These are phyloP conservation scores for Plebejus melissa DNA, from an alignment of 2,888 invertebrate genomes.

Conservation along the genomic window DNA sequence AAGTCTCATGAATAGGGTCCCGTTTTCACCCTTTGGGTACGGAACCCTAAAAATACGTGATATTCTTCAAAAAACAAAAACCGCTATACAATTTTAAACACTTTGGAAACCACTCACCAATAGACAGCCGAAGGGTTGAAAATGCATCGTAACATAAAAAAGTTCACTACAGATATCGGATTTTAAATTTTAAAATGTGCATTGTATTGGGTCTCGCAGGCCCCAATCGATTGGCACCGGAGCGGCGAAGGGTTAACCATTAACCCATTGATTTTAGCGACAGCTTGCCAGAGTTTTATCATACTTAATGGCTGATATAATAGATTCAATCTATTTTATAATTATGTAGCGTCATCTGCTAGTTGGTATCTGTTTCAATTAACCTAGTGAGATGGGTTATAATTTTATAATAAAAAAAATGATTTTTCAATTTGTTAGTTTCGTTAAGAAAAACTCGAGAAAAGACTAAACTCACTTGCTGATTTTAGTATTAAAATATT, in stretches of 20 bases:
- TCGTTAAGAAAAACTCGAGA: too few relatives aligned
- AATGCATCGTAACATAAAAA: slow-evolving; percentile 76
- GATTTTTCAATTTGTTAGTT: too few relatives aligned
- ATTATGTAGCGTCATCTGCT: slow-evolving; percentile 3
- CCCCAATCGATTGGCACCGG: slow-evolving; percentile 73
- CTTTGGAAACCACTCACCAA: slow-evolving; percentile 52
- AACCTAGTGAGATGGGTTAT: background rate
- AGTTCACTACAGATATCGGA: slow-evolving; percentile 74
- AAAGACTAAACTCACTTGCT: too few relatives aligned
- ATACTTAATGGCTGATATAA: slow-evolving; percentile 5
- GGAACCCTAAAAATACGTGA: too few relatives aligned
- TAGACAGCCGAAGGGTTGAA: slow-evolving; percentile 76
- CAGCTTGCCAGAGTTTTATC: slow-evolving; percentile 54
- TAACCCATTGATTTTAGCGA: slow-evolving; percentile 68
- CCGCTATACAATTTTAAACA: background rate
- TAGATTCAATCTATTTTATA: slow-evolving; percentile 8
- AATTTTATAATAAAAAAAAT: background rate
- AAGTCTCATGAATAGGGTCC: too few relatives aligned
- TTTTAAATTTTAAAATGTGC: slow-evolving; percentile 80
- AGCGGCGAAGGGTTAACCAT: slow-evolving; percentile 72
- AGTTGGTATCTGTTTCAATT: background rate
- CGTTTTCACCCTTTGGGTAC: too few relatives aligned
- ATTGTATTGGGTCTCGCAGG: slow-evolving; percentile 71
- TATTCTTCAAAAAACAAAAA: background rate
- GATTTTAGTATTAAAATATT: too few relatives aligned